These are phyloP conservation scores for Scaptomyza hsui DNA, from an alignment of 1,140 invertebrate species.

Conservation along the genomic window DNA sequence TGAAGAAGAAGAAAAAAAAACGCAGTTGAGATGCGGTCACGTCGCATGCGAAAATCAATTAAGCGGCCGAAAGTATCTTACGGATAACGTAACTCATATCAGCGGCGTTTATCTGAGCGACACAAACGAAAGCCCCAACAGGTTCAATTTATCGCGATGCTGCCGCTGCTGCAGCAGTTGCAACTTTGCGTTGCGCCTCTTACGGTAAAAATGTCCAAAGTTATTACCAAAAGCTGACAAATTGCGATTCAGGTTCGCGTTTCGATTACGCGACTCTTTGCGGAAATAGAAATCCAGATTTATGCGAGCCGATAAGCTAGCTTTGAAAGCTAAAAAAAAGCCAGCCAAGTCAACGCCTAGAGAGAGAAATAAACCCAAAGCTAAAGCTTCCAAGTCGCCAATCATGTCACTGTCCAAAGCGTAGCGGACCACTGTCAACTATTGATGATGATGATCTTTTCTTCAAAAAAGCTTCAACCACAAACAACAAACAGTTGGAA, in stretches of 20 bases:
- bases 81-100: slow-evolving; percentile 57
- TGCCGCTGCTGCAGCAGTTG: slow-evolving; percentile 19
- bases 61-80: slow-evolving; percentile 58
- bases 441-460: slow-evolving; percentile 43
- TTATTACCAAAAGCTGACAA: slow-evolving; percentile 80
- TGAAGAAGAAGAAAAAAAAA: too few species aligned
- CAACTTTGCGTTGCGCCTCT: slow-evolving; percentile 35
- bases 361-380: not conserved
- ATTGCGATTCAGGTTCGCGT: slow-evolving; percentile 58
- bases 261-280: slow-evolving; percentile 51
- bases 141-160: slow-evolving; percentile 71
- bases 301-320: slow-evolving; percentile 31
- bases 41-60: slow-evolving; percentile 76
- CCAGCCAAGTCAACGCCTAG: slow-evolving; percentile 23
- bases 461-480: not conserved
- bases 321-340: slow-evolving; percentile 14
- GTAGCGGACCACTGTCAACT: slow-evolving; percentile 72
- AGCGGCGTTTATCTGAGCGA: slow-evolving; percentile 53
- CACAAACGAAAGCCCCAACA: slow-evolving; percentile 49
- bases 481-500: not conserved
- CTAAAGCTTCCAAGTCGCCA: slow-evolving; percentile 64
- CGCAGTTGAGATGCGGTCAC: slow-evolving; percentile 53
- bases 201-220: slow-evolving; percentile 79
- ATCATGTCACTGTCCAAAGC: slow-evolving; percentile 70
- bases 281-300: slow-evolving; percentile 66